phyloP scores from a whole-genome alignment of 2,797 vertebrate species.

The Phrynocephalus forsythii region DNA sequence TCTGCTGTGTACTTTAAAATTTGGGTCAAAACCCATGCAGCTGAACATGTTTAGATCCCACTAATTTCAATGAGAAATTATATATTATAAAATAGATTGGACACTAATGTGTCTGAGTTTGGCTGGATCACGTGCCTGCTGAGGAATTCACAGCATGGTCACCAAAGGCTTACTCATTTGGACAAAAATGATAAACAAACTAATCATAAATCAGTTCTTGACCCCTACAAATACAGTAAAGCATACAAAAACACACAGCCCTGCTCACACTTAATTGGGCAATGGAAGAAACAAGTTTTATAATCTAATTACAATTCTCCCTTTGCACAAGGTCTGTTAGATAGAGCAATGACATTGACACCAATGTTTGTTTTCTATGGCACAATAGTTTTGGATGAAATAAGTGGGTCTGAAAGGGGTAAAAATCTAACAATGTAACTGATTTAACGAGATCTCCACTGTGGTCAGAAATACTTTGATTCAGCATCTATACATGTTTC shows the following conservation, averaged over 20 bases:
- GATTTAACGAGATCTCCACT: slow-evolving; percentile 17
- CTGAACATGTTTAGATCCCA: neutral
- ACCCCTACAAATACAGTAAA: slow-evolving; percentile 24
- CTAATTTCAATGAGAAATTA: neutral
- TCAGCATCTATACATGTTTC: neutral
- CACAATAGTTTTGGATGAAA: neutral
- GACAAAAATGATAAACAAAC: neutral
- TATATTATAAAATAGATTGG: neutral
- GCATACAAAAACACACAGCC: neutral
- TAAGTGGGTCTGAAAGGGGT: slow-evolving; percentile 19
- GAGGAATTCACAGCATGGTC: neutral
- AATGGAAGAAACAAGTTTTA: slow-evolving; percentile 33
- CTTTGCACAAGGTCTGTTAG: slow-evolving; percentile 13
- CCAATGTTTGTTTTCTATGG: neutral
- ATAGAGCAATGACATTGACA: slow-evolving; percentile 20
- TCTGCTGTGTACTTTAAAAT: slow-evolving; percentile 64
- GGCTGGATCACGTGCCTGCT: slow-evolving; percentile 20
- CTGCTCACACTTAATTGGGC: neutral
- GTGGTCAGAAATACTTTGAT: neutral
- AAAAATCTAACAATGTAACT: neutral
- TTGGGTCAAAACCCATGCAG: slow-evolving; percentile 57
- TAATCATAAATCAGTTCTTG: slow-evolving; percentile 12
- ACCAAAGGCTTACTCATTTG: neutral
- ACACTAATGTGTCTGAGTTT: neutral
- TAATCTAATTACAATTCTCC: slow-evolving; percentile 45